Base-by-base conservation (phyloP, 2,888 invertebrate species). In the Shargacucullia verbasci region DNA sequence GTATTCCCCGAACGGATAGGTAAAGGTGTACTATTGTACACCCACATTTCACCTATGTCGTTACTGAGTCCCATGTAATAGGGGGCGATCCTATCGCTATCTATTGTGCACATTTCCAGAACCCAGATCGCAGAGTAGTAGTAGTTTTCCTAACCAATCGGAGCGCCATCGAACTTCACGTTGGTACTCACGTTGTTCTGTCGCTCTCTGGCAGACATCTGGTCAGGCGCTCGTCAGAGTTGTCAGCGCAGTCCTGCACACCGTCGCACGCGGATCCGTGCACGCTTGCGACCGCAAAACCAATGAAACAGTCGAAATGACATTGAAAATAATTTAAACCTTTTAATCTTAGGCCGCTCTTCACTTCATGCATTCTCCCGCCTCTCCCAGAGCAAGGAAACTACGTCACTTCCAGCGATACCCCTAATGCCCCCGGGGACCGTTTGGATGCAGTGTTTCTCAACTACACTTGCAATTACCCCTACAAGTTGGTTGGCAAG, bases 221-320 rank as follows among this genome's bases (percentile, higher is more conserved):
- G 6, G 49, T 40, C 0, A 49, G 33, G 0, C 10, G 20, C 10
- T 49, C 49, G 11, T 49, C 49, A 0, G 49, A 49, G 8, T 40
- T 40, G 11, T 49, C 49, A 1, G 31, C 39, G 13, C 49, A 49
- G 25, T 49, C 40, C 33, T 40, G 40, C 12, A 40, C 25, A 10
- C 29, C 40, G 12, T 49, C 13, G 12, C 49, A 49, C 10, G 40
- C 31, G 13, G 13, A 12, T 4, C 41, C 29, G 9, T 13, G 20
- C 20, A 49, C 33, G 33, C 49, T 39, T 5, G 48, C 48, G 8
- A n/a, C 49, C 49, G 49, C 40, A 49, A 0, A n/a, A n/a, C n/a
- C n/a, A n/a, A n/a, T n/a, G n/a, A n/a, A n/a, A n/a, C n/a, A n/a
- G n/a, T n/a, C n/a, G n/a, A n/a, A n/a, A n/a, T n/a, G n/a, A n/a